phyloP scores from a whole-genome alignment of 2,797 vertebrate species.

The Hoplostethus atlanticus region DNA sequence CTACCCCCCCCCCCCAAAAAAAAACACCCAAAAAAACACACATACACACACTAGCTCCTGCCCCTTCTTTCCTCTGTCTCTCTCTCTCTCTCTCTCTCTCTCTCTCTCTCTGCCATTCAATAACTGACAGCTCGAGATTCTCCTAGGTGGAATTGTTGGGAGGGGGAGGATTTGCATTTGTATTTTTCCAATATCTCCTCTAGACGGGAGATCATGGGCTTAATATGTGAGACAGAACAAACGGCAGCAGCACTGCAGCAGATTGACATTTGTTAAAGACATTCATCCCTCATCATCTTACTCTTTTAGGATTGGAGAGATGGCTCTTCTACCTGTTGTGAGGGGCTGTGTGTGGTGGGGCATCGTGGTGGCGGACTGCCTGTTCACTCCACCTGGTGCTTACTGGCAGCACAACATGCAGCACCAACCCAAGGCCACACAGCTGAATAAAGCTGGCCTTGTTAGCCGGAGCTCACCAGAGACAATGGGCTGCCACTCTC shows the following conservation, averaged over 20 bases:
- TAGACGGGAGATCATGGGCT: conserved; percentile 73
- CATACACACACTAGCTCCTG: too few relatives aligned
- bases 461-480: conserved; percentile 29
- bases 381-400: conserved; percentile 20
- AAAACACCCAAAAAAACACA: too few relatives aligned
- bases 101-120: conserved; percentile 47
- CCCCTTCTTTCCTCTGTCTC: too few relatives aligned
- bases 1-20: conserved; percentile 22
- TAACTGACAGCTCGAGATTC: conserved; percentile 74
- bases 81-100: background rate
- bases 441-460: conserved; percentile 31
- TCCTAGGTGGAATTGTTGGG: conserved; percentile 69
- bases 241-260: conserved; percentile 31
- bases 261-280: conserved; percentile 65
- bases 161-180: conserved; percentile 79
- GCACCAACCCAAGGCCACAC: conserved; percentile 51
- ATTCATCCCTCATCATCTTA: conserved; percentile 58
- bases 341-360: conserved; percentile 42
- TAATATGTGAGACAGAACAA: conserved; percentile 54
- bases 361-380: conserved; percentile 32
- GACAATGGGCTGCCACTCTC: conserved; percentile 36
- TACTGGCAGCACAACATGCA: conserved; percentile 44
- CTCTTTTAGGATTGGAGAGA: conserved; percentile 51
- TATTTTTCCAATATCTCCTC: conserved; percentile 77
- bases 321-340: conserved; percentile 49